Evolutionary conservation across 2,797 vertebrate species (phyloP), one percentile per base, ranked within the genome.

Genomic region (Emydoidea blandingii): DNA sequence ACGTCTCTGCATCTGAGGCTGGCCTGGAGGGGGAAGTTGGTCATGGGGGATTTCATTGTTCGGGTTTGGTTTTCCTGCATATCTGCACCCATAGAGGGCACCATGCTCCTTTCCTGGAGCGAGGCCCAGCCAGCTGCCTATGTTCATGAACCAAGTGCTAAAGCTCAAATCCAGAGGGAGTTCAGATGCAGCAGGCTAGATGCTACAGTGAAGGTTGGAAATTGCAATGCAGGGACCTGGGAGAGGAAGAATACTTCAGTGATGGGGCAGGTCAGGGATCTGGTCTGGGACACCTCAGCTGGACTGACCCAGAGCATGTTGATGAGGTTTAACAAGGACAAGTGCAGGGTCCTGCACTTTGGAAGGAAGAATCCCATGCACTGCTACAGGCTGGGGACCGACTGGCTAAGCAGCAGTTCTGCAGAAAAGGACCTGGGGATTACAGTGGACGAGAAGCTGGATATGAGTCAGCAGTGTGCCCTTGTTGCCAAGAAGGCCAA

Each of bases 1-100:
- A 78, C 1, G 4, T 49, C 74, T 78, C 44, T 78, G 27, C 8
- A 27, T 1, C 0, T 0, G 0, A 0, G 1, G 3, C 50, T 7
- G 50, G 50, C 50, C 50, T 50, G 16, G 31, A 78, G 53, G 41
- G 79, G 11, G 21, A 31, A 74, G 59, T 31, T 41, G 50, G 5
- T 41, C 44, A 4, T 0, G 0, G 91, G 54, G 37, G 56, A 5
- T 41, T 53, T 37, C 0, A 1, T 50, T 29, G 47, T 19, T 12
- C 2, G 12, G 74, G 34, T 79, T 34, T 2, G 5, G 10, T 34
- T 89, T 74, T 0, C 2, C 53, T 79, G 41, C 44, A 23, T 9
- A 2, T 34, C 0, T 1, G 49, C 79, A 81, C 79, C 34, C 31
- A 12, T 8, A 52, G 72, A 49, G 53, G 41, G 65, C 65, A 56